phyloP scores from a whole-genome alignment of 53 echinoderm and acorn worm species.

The Astropecten irregularis region DNA sequence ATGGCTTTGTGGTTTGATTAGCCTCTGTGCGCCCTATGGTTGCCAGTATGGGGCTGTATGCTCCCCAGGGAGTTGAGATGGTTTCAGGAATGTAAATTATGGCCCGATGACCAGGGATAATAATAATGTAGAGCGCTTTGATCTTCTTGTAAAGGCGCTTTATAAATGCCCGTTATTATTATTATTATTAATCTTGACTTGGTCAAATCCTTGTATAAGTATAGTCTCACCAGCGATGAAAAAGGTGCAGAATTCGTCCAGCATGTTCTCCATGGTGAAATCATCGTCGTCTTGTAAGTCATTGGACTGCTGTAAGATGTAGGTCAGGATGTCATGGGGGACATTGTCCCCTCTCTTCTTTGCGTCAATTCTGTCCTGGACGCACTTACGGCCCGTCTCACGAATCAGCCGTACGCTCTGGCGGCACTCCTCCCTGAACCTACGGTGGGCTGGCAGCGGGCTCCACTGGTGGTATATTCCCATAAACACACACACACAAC shows the following conservation, averaged over 20 bases:
- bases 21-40: too few relatives aligned
- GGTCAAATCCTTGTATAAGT: too few relatives aligned
- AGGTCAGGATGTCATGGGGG: constrained; percentile 56
- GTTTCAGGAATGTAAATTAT: too few relatives aligned
- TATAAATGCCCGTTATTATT: too few relatives aligned
- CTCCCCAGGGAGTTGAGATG: too few relatives aligned
- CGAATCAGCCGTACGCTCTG: constrained; percentile 50
- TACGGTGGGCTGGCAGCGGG: background rate
- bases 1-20: too few relatives aligned
- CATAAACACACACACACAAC: background rate
- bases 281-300: constrained; percentile 58
- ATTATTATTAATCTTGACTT: too few relatives aligned
- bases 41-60: too few relatives aligned
- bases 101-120: too few relatives aligned
- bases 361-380: constrained; percentile 57
- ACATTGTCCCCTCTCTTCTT: constrained; percentile 65
- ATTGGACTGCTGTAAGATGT: constrained; percentile 58
- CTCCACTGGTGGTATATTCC: constrained; percentile 4
- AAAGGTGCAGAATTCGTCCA: constrained; percentile 51
- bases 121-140: too few relatives aligned
- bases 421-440: constrained; percentile 20
- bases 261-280: constrained; percentile 54
- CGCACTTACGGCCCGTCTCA: constrained; percentile 45
- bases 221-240: constrained; percentile 51
- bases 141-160: too few relatives aligned